Percentiles rank a stretch among this genome's conserved stretches.
These are phyloP conservation scores for Aphodius sticticus DNA, from an alignment of 2,888 invertebrate genomes.

Conservation along the genomic window DNA sequence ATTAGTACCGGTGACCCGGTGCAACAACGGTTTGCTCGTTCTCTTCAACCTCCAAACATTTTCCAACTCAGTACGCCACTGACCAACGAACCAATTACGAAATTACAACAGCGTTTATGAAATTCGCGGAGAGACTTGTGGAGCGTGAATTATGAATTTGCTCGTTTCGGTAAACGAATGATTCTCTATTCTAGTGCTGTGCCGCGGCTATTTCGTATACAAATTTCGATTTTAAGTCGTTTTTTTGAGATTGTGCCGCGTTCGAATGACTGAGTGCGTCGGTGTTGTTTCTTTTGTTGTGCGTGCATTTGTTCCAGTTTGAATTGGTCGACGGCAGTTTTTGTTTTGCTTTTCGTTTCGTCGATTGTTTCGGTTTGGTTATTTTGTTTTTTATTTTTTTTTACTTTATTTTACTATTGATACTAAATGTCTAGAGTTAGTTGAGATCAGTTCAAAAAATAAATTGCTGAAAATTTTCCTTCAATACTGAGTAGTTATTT, in stretches of 20 bases:
- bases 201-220: background rate
- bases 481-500: background rate
- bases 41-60: background rate
- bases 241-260: background rate
- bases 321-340: background rate
- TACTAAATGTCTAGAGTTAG: background rate
- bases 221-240: background rate
- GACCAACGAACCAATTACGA: background rate
- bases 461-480: background rate
- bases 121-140: background rate
- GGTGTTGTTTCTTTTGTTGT: background rate
- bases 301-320: background rate
- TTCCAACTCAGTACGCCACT: background rate
- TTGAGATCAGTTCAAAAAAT: background rate
- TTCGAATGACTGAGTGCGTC: background rate
- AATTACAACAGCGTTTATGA: background rate
- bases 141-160: background rate
- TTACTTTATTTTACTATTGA: background rate
- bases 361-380: background rate
- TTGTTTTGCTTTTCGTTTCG: background rate
- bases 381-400: background rate
- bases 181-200: background rate
- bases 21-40: background rate
- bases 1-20: conserved; percentile 4
- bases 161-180: background rate